These are phyloP conservation scores for Agrilus planipennis DNA, from an alignment of 1,140 invertebrate genomes.

Conservation along the genomic window DNA sequence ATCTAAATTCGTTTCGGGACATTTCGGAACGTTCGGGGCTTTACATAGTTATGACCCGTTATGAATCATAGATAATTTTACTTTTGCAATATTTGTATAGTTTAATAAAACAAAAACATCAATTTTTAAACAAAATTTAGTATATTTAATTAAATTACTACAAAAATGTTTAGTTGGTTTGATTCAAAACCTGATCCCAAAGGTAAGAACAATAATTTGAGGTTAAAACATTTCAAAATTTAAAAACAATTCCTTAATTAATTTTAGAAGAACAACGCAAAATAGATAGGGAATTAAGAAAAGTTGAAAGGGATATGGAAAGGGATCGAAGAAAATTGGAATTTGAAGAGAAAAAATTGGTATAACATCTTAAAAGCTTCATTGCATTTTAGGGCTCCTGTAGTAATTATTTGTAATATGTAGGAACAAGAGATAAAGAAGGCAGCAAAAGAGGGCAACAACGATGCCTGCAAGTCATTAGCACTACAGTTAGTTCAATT, in stretches of 20 bases:
- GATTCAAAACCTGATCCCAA: conserved; percentile 32
- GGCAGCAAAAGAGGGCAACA: conserved; percentile 74
- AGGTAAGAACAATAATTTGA: conserved; percentile 16
- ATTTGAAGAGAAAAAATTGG: conserved; percentile 80
- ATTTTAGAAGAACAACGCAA: conserved; percentile 67
- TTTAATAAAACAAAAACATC: too few species aligned
- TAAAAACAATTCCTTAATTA: conserved; percentile 15
- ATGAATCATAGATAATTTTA: too few species aligned
- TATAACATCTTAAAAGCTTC: too few species aligned
- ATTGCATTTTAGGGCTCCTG: conserved; percentile 10
- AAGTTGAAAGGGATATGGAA: conserved; percentile 72
- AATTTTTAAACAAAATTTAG: too few species aligned
- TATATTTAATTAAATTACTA: not conserved
- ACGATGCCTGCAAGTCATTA: conserved; percentile 67
- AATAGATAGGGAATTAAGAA: conserved; percentile 66
- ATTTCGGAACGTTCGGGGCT: too few species aligned
- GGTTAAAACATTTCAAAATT: not conserved
- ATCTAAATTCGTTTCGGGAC: too few species aligned
- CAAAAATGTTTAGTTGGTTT: conserved; percentile 29
- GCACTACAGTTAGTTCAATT: conserved; percentile 83
- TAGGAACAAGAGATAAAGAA: conserved; percentile 84
- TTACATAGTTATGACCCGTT: too few species aligned
- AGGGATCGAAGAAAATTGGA: conserved; percentile 68
- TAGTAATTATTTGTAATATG: conserved; percentile 16
- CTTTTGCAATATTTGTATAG: too few species aligned